Evolutionary conservation across 2,888 invertebrate species (phyloP).

Genomic region (Caenorhabditis virilis): DNA sequence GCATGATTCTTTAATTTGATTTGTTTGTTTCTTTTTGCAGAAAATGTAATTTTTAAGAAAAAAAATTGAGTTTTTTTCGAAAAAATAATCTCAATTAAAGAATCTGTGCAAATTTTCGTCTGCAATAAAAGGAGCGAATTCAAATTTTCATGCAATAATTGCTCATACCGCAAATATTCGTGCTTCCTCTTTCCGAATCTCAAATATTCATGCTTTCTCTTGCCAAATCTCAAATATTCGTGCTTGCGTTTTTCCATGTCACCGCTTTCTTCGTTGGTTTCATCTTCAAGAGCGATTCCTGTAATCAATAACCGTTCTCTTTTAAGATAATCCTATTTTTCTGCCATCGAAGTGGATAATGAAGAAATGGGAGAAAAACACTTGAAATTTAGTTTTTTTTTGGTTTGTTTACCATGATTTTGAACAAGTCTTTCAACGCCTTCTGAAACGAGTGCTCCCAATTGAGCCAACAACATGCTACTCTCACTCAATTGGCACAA

Average conservation of each 20-base stretch:
- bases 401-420: conserved; percentile 52
- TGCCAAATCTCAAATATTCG: conserved; percentile 65
- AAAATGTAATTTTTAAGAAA: no score
- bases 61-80: not conserved
- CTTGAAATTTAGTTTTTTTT: not conserved
- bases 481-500: conserved; percentile 64
- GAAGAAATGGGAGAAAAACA: not conserved
- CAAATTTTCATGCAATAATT: no score
- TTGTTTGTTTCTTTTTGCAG: no score
- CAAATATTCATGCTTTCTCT: conserved; percentile 66
- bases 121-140: no score
- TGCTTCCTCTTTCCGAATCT: conserved; percentile 67
- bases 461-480: conserved; percentile 59
- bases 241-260: conserved; percentile 64
- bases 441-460: conserved; percentile 64
- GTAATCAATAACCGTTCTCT: conserved; percentile 11
- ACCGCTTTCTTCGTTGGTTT: conserved; percentile 19
- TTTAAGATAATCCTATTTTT: no score
- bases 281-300: conserved; percentile 31
- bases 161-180: conserved; percentile 65
- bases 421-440: conserved; percentile 63
- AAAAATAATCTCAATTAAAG: no score
- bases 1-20: no score
- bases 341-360: not conserved
- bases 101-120: no score